phyloP scores from a whole-genome alignment of 2,113 vertebrate genomes.

The Cephalopholis sonnerati region DNA sequence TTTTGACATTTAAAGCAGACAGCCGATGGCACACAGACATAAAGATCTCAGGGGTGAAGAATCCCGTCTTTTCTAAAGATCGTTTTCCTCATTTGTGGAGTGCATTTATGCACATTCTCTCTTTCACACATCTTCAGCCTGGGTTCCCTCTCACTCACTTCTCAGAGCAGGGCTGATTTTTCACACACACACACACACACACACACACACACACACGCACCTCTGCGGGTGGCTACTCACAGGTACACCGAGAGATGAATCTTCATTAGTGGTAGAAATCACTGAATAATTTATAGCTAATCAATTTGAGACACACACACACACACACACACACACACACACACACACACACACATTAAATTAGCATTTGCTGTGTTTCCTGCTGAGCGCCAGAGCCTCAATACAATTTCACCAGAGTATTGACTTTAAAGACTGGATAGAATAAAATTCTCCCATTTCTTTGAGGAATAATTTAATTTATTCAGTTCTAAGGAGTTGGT shows the following conservation, averaged over 20 bases:
- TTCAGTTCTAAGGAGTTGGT: not conserved
- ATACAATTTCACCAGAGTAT: conserved; percentile 24
- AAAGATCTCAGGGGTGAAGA: conserved; percentile 12
- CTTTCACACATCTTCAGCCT: not conserved
- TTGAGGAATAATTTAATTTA: conserved; percentile 5
- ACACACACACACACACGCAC: not conserved
- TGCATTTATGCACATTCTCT: not conserved
- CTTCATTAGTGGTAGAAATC: conserved; percentile 71
- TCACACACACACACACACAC: conserved; percentile 7
- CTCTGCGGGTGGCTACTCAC: conserved; percentile 44
- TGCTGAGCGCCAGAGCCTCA: conserved; percentile 14
- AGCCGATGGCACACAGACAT: conserved; percentile 13
- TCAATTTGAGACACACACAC: conserved; percentile 57
- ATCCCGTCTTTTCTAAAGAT: not conserved
- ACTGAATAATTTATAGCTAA: conserved; percentile 71
- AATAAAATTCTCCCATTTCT: conserved; percentile 7
- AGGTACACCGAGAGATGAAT: conserved; percentile 55
- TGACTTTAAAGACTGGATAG: conserved; percentile 31
- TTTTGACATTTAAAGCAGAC: conserved; percentile 49
- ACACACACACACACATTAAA: conserved; percentile 20
- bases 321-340: not conserved
- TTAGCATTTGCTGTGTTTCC: conserved; percentile 44
- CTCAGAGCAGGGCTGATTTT: conserved; percentile 34
- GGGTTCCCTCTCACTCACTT: conserved; percentile 62
- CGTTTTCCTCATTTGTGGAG: not conserved